Base-by-base conservation (phyloP, 1,140 invertebrate genomes). In the Archivesica marissinica region DNA sequence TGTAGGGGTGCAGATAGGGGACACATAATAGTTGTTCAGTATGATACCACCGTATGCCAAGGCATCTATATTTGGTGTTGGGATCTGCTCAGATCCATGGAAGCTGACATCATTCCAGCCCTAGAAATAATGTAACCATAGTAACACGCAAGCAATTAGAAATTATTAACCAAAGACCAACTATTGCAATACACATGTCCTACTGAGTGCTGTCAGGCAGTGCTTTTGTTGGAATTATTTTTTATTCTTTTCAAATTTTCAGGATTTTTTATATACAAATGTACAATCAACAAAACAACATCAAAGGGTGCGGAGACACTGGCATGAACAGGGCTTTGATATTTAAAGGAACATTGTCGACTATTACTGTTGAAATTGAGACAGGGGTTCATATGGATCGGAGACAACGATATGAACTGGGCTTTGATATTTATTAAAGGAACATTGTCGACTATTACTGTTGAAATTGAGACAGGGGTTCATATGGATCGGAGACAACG, bases 41-140 rank as follows among this genome's bases (percentile, higher is more conserved):
- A 92, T 89, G 11, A 92, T 90, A 11, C 92, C 93, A 20, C 88
- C 88, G 56, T 89, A 88, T 11, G 92, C 93, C 38, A 93, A 84
- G 20, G 59, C 86, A 80, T 93, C 93, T 28, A 94, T 89, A 81
- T 93, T 91, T 30, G 92, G 92, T 25, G 93, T 94, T 0, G 87
- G 81, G 15, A 93, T 92, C 93, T 98, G 96, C 85, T 97, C 95
- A 0, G 96, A 96, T 1, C 97, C 97, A 92, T 98, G 97, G 92
- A 98, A 98, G 59, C 97, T 96, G 7, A 98, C 96, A 94, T 98
- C 97, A 94, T 98, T 97, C 95, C 97, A 98, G 17, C 97, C 97
- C 97, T 98, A 85, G 0, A 85, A 77, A 70, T 1, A 59, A 20
- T 7, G 7, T 44, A 44, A 9, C 17, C 41, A 9, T 44, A 44